Evolutionary conservation across 2,888 invertebrate species (phyloP).

Genomic region (Abrostola triplasia): DNA sequence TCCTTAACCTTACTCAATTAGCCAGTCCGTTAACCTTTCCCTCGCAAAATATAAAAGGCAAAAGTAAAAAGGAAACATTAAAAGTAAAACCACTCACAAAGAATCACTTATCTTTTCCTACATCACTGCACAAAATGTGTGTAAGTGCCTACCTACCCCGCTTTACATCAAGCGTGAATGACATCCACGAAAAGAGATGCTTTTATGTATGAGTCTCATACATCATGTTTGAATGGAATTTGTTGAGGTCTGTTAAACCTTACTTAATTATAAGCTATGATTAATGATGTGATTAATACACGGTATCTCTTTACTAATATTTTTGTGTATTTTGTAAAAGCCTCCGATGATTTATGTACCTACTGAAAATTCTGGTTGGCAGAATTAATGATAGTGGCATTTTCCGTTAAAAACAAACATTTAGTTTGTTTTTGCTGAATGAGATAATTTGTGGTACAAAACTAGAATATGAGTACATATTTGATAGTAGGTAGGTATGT

Average conservation of each 20-base stretch:
- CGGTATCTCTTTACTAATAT: constrained; percentile 1
- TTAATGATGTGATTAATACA: constrained; percentile 5
- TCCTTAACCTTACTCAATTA: too few relatives aligned
- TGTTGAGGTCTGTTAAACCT: constrained; percentile 11
- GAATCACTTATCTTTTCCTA: not conserved
- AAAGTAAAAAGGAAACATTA: too few relatives aligned
- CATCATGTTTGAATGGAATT: constrained; percentile 12
- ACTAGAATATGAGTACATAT: too few relatives aligned
- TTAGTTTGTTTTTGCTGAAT: too few relatives aligned
- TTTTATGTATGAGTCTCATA: constrained; percentile 13
- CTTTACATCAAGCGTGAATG: constrained; percentile 12
- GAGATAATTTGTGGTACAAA: too few relatives aligned
- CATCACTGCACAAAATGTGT: not conserved
- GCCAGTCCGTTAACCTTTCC: too few relatives aligned
- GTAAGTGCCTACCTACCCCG: not conserved
- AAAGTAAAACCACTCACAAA: not conserved
- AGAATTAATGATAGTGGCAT: too few relatives aligned
- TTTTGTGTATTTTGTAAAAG: constrained; percentile 1
- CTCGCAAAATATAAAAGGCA: too few relatives aligned
- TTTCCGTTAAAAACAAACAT: too few relatives aligned
- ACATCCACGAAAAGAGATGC: constrained; percentile 6
- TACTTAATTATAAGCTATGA: constrained; percentile 27
- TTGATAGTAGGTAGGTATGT: too few relatives aligned
- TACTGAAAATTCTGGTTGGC: too few relatives aligned
- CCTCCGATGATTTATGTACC: not conserved